Evolutionary conservation across 2,797 vertebrate species (phyloP).

Genomic region (Acanthurus leucopareius): DNA sequence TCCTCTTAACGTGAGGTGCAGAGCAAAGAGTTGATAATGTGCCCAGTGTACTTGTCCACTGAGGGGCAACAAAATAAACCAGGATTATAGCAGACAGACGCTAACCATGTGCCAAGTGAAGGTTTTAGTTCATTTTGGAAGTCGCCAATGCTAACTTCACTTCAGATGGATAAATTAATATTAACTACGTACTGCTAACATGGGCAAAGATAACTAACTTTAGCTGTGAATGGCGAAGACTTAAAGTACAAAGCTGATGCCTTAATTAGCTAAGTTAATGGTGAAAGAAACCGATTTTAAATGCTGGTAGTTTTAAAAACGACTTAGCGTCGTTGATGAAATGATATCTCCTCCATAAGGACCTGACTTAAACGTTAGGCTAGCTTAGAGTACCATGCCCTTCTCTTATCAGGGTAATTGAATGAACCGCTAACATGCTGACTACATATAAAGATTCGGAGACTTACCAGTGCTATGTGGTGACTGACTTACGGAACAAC

Average conservation of each 20-base stretch:
- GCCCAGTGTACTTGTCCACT: too few species aligned
- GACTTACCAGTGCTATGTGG: conserved; percentile 33
- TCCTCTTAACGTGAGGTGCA: not conserved
- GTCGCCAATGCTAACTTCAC: not conserved
- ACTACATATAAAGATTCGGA: not conserved
- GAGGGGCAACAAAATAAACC: not conserved
- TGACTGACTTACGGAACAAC: not conserved
- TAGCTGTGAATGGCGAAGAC: not conserved
- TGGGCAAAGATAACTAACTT: not conserved
- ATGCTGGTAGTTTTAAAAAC: not conserved
- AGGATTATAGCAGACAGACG: not conserved
- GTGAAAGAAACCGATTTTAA: accelerated
- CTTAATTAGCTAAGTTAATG: too few species aligned
- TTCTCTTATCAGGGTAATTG: not conserved
- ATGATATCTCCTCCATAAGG: not conserved
- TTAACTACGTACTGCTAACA: not conserved
- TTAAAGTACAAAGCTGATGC: too few species aligned
- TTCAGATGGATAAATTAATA: not conserved
- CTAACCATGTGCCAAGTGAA: not conserved
- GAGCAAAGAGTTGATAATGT: not conserved
- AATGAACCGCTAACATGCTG: not conserved
- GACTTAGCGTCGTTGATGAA: not conserved
- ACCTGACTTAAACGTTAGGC: not conserved
- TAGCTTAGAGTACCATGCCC: conserved; percentile 18
- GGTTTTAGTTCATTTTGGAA: not conserved